Evolutionary conservation across 2,797 vertebrate genomes (phyloP).

Genomic region (Sebastes oblongus): DNA sequence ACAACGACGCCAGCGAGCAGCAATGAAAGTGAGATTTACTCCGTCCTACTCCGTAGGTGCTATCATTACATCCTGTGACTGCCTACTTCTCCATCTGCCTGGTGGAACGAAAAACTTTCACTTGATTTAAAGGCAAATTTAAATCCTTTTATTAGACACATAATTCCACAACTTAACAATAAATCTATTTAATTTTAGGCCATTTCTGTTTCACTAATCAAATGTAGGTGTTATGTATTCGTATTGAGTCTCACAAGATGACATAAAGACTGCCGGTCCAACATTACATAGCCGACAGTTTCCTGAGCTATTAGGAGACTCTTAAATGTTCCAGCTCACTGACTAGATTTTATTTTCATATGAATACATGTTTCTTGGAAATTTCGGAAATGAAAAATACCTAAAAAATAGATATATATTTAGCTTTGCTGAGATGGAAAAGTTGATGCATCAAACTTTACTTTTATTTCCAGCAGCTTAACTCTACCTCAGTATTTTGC

Average conservation of each 20-base stretch:
- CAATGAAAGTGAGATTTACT: conserved; percentile 5
- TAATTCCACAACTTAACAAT: not conserved
- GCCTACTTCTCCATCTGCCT: conserved; percentile 6
- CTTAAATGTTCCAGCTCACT: not conserved
- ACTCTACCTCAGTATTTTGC: not conserved
- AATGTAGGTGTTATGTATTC: not conserved
- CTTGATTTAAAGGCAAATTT: not conserved
- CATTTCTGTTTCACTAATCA: not conserved
- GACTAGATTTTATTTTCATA: not conserved
- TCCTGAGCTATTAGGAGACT: not conserved
- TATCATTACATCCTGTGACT: not conserved
- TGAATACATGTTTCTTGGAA: not conserved
- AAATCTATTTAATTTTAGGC: not conserved
- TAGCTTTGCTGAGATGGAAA: not conserved
- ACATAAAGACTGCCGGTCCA: not conserved
- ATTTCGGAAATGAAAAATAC: not conserved
- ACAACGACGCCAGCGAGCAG: not conserved
- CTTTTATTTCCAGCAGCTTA: not conserved
- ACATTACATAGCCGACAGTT: not conserved
- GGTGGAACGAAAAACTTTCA: not conserved
- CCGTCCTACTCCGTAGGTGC: not conserved
- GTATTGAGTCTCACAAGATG: not conserved
- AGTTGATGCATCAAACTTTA: not conserved
- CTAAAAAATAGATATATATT: not conserved
- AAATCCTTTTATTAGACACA: not conserved